phyloP scores from a whole-genome alignment of 2,888 invertebrate genomes.

The Adela reaumurella region DNA sequence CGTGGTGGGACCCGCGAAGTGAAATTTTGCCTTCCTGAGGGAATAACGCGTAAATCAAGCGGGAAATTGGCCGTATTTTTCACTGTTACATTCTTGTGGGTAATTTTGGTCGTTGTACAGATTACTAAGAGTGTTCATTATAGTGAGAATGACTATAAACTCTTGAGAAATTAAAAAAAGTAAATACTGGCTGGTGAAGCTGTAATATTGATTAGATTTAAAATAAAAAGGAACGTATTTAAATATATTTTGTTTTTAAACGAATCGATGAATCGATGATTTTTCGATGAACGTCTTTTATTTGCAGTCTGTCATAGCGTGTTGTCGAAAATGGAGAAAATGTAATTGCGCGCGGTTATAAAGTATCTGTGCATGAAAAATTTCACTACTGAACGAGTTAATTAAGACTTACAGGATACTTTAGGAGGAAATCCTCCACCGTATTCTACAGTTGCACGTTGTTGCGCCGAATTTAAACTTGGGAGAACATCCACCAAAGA shows the following conservation, averaged over 20 bases:
- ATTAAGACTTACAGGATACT: not conserved
- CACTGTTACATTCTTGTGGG: too few species aligned
- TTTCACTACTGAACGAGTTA: slow-evolving; percentile 1
- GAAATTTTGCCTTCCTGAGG: not conserved
- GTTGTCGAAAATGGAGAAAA: slow-evolving; percentile 2
- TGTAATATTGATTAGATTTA: too few species aligned
- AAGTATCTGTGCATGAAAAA: not conserved
- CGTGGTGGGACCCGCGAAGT: not conserved
- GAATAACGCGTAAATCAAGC: not conserved
- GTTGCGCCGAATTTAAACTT: not conserved
- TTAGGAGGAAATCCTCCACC: not conserved
- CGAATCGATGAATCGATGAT: too few species aligned
- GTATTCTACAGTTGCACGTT: not conserved
- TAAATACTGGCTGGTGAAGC: too few species aligned
- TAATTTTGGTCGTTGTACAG: too few species aligned
- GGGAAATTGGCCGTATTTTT: too few species aligned
- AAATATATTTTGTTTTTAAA: too few species aligned
- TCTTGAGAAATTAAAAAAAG: too few species aligned
- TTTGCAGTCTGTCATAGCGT: not conserved
- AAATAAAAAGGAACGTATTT: too few species aligned
- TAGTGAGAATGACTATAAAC: too few species aligned
- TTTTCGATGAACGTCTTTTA: too few species aligned
- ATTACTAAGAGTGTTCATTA: too few species aligned
- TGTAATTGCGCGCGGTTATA: not conserved
- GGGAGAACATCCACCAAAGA: not conserved